phyloP scores from a whole-genome alignment of 2,113 vertebrate species.

The Potamarius usumacintae region DNA sequence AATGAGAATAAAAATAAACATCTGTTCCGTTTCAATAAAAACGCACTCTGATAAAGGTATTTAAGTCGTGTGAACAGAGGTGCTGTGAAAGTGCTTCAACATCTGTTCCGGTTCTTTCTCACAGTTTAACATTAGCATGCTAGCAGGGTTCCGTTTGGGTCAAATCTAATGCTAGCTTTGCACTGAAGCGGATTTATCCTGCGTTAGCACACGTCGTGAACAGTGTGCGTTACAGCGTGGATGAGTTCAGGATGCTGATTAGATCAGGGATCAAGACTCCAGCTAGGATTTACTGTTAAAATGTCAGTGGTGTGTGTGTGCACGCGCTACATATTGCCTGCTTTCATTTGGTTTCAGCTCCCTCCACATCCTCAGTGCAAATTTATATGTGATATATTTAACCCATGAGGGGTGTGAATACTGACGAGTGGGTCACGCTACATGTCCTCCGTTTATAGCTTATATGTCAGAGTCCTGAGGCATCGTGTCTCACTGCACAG shows the following conservation, averaged over 20 bases:
- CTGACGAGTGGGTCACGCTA: constrained; percentile 5
- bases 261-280: neutral
- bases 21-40: neutral
- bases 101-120: neutral
- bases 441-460: constrained; percentile 32
- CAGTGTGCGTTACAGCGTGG: neutral
- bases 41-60: neutral
- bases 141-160: neutral
- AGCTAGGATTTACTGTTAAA: neutral
- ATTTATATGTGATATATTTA: neutral
- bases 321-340: constrained; percentile 75
- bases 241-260: neutral
- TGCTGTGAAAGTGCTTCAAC: neutral
- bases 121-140: neutral
- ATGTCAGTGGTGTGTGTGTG: constrained; percentile 11
- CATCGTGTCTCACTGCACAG: neutral
- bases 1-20: constrained; percentile 3
- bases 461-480: constrained; percentile 1
- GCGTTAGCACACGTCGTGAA: neutral
- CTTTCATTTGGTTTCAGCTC: constrained; percentile 73
- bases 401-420: constrained; percentile 30
- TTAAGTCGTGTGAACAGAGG: neutral
- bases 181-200: neutral
- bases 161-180: neutral
- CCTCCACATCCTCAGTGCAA: constrained; percentile 73